phyloP scores from a whole-genome alignment of 2,113 vertebrate species.

The Chionis minor region DNA sequence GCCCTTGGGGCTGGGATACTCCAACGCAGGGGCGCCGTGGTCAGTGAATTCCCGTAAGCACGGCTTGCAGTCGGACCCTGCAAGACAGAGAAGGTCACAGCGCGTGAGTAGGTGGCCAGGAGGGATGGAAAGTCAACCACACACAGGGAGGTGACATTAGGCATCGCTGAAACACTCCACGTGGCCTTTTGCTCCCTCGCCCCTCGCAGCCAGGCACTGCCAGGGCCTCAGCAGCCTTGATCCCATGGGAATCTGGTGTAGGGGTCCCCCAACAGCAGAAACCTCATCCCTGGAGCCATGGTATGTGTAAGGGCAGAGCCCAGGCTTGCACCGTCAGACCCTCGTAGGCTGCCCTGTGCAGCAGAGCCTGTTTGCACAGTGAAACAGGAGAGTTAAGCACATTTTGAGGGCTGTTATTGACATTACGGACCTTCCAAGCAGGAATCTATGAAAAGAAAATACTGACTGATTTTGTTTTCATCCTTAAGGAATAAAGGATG shows the following conservation, averaged over 20 bases:
- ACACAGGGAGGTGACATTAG: background rate
- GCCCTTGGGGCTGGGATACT: constrained; percentile 53
- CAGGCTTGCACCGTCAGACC: background rate
- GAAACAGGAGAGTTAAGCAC: background rate
- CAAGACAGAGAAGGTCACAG: background rate
- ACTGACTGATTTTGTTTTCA: background rate
- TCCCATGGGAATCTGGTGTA: background rate
- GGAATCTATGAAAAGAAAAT: background rate
- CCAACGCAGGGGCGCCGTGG: constrained; percentile 19
- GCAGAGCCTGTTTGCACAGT: background rate
- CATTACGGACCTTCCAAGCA: background rate
- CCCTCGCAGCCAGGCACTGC: background rate
- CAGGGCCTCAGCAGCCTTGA: background rate
- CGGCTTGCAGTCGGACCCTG: constrained; percentile 86
- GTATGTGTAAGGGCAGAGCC: background rate
- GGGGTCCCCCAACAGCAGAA: background rate
- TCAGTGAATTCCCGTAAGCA: constrained; percentile 56
- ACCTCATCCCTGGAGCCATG: background rate
- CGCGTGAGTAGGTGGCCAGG: background rate
- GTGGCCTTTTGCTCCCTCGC: background rate
- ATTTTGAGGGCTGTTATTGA: background rate
- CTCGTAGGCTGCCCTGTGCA: background rate
- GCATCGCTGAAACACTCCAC: rapidly evolving
- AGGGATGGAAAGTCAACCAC: background rate
- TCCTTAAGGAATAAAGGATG: background rate